These are phyloP conservation scores for Pyrocephalus nanus DNA, from an alignment of 2,797 vertebrate genomes.

Conservation along the genomic window DNA sequence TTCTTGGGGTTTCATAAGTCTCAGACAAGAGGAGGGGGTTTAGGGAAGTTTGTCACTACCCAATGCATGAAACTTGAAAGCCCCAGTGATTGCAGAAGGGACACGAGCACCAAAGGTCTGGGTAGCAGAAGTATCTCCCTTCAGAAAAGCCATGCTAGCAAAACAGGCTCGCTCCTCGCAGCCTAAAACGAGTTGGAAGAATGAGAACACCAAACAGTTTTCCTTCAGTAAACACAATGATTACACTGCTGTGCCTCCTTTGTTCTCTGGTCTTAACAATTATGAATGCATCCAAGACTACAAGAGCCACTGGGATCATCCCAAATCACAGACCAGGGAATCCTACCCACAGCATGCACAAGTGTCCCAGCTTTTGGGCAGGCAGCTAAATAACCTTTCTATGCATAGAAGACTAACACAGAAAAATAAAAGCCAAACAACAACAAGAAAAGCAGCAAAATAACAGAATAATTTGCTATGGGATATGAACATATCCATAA, in stretches of 20 bases:
- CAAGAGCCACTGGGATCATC: fast-evolving
- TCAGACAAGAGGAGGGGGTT: not conserved
- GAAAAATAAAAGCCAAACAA: not conserved
- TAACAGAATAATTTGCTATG: not conserved
- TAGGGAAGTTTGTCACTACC: not conserved
- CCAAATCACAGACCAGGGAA: not conserved
- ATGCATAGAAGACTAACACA: not conserved
- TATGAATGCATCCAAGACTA: not conserved
- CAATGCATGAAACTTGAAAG: not conserved
- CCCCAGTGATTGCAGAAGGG: not conserved
- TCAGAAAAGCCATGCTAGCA: not conserved
- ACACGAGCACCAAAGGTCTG: not conserved
- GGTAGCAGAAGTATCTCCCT: not conserved
- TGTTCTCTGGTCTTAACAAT: not conserved
- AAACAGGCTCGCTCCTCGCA: not conserved
- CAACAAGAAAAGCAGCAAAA: not conserved
- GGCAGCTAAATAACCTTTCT: not conserved
- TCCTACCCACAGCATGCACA: fast-evolving
- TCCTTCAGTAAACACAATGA: fast-evolving
- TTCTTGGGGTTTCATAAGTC: not conserved
- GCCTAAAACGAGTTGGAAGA: not conserved
- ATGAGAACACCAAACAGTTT: not conserved
- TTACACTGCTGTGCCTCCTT: not conserved
- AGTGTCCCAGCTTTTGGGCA: not conserved
- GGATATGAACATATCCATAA: not conserved